Conservation (phyloP, 2,888 invertebrate genomes). For the Diaphora mendica region DNA sequence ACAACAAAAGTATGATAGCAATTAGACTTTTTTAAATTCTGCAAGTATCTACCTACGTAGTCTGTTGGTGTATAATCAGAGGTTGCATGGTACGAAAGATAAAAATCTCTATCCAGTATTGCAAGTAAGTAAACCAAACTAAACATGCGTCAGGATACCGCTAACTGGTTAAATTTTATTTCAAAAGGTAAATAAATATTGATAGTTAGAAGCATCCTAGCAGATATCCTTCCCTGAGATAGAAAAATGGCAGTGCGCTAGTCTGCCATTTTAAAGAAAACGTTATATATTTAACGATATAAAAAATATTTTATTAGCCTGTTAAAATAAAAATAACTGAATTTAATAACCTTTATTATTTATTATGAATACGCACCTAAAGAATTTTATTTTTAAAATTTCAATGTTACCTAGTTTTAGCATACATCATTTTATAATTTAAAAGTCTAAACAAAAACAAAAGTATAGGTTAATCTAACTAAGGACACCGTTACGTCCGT, state of each 20-base stretch:
- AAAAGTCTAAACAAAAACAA: slow-evolving; percentile 33
- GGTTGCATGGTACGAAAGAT: background rate
- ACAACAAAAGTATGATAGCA: background rate
- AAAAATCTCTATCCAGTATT: background rate
- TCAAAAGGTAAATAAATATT: no score
- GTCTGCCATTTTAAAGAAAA: slow-evolving; percentile 22
- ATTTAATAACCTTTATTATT: background rate
- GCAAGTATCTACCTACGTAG: no score
- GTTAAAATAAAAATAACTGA: slow-evolving; percentile 15
- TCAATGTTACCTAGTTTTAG: background rate
- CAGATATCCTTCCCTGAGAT: slow-evolving; percentile 23
- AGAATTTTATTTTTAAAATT: background rate
- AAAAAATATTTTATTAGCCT: slow-evolving; percentile 1
- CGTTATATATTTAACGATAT: background rate
- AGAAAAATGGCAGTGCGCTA: slow-evolving; percentile 24
- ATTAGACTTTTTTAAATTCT: background rate
- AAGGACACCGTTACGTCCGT: slow-evolving; percentile 41
- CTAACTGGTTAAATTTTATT: background rate
- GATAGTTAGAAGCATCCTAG: slow-evolving; percentile 22
- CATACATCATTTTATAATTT: background rate
- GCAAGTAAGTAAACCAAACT: background rate
- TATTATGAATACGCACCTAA: background rate
- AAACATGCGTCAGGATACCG: background rate
- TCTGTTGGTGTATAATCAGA: background rate
- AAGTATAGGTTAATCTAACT: slow-evolving; percentile 48